phyloP scores from a whole-genome alignment of 1,140 invertebrate species.

The Hylaeus anthracinus region DNA sequence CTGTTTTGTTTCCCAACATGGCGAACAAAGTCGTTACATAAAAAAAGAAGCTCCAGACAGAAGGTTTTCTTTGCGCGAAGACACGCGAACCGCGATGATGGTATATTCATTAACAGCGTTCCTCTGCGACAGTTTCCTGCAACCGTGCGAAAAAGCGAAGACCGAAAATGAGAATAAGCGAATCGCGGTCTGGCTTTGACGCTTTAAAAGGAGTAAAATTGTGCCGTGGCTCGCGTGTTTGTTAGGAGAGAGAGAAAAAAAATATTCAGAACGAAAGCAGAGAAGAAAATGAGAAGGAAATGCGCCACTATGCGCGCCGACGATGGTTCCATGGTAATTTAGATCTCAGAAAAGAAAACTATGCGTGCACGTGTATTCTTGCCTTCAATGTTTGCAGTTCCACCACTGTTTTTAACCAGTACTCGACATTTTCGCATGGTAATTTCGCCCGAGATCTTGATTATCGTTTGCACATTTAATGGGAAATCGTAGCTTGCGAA shows the following conservation, averaged over 20 bases:
- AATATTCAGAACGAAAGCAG: not conserved
- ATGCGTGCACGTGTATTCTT: not conserved
- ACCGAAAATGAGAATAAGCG: conserved; percentile 33
- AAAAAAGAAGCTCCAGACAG: conserved; percentile 17
- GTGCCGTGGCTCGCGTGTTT: not conserved
- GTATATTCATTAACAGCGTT: conserved; percentile 60
- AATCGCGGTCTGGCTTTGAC: conserved; percentile 35
- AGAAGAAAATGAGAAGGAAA: not conserved
- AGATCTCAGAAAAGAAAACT: not conserved
- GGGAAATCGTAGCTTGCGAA: no score
- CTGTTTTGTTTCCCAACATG: no score
- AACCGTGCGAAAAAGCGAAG: conserved; percentile 28
- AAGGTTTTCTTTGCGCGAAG: conserved; percentile 43
- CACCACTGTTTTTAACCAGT: no score
- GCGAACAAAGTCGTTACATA: not conserved
- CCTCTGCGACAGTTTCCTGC: not conserved
- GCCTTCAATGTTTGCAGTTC: not conserved
- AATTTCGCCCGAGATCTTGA: not conserved
- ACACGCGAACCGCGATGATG: conserved; percentile 36
- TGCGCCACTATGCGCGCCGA: no score
- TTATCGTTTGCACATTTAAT: not conserved
- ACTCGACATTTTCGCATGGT: no score
- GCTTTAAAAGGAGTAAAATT: conserved; percentile 16
- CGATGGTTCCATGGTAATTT: conserved; percentile 3
- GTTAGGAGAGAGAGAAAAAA: not conserved